Evolutionary conservation across 2,113 vertebrate genomes (phyloP).

Genomic region (Oophaga pumilio): DNA sequence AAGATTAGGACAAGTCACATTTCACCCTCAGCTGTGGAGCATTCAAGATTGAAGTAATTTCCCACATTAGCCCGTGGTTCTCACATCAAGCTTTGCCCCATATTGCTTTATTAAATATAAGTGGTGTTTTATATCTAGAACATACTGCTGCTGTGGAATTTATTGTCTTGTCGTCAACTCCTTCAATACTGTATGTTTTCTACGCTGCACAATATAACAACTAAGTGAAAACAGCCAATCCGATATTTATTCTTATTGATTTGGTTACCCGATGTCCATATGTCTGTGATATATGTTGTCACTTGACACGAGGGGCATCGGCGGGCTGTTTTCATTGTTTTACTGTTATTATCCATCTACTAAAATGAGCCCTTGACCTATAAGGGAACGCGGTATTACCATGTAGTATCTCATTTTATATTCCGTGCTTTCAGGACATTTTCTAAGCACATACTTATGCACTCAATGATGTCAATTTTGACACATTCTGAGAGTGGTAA

Average conservation of each 20-base stretch:
- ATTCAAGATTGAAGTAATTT: background rate
- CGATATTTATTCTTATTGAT: background rate
- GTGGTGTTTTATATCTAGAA: background rate
- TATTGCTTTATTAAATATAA: too few relatives aligned
- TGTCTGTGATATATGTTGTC: background rate
- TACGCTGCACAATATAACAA: background rate
- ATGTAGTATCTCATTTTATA: constrained; percentile 20
- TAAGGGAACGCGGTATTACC: background rate
- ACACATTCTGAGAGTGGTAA: constrained; percentile 50
- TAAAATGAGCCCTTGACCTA: constrained; percentile 13
- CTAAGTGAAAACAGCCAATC: background rate
- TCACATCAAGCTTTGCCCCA: too few relatives aligned
- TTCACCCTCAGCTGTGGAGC: background rate
- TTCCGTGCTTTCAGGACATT: constrained; percentile 49
- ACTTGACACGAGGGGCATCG: background rate
- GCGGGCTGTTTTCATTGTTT: background rate
- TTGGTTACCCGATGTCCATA: background rate
- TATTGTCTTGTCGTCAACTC: background rate
- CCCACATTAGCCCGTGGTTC: background rate
- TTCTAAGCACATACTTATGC: constrained; percentile 53
- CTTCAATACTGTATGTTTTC: too few relatives aligned
- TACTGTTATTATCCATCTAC: constrained; percentile 24
- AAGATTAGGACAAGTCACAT: background rate
- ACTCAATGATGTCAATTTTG: constrained; percentile 48
- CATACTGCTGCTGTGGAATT: background rate